Evolutionary conservation across 2,888 invertebrate genomes (phyloP).

Genomic region (Dasypogon diadema): DNA sequence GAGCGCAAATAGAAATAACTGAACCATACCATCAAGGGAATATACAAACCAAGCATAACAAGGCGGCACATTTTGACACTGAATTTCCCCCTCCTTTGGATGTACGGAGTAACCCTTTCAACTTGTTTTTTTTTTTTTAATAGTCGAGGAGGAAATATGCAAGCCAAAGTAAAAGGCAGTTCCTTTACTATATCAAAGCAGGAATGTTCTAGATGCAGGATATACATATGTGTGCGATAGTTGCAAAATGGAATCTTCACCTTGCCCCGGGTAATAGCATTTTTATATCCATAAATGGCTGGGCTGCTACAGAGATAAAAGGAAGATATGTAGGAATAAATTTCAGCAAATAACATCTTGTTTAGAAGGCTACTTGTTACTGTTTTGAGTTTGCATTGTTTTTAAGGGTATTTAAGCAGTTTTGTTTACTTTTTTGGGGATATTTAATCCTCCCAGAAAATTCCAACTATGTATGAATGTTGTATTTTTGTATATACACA

Average conservation of each 20-base stretch:
- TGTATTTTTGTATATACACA: no score
- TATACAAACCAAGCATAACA: background rate
- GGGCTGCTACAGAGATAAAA: slow-evolving; percentile 27
- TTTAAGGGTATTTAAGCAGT: no score
- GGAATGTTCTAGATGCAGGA: slow-evolving; percentile 7
- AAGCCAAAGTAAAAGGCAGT: slow-evolving; percentile 22
- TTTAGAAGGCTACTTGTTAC: slow-evolving; percentile 4
- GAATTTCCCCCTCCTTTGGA: no score
- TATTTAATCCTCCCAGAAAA: slow-evolving; percentile 30
- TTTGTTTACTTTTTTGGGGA: slow-evolving; percentile 5
- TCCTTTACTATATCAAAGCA: slow-evolving; percentile 29
- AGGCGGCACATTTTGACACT: background rate
- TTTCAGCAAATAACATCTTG: slow-evolving; percentile 29
- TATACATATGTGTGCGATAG: slow-evolving; percentile 16
- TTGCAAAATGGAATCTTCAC: slow-evolving; percentile 27
- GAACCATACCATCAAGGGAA: slow-evolving; percentile 6
- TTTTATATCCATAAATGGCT: slow-evolving; percentile 45
- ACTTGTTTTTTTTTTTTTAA: background rate
- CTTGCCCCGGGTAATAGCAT: slow-evolving; percentile 45
- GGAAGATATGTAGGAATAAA: background rate
- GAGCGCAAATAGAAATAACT: slow-evolving; percentile 38
- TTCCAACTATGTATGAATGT: slow-evolving; percentile 31
- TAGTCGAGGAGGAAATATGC: slow-evolving; percentile 39
- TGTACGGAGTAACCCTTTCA: background rate
- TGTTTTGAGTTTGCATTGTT: slow-evolving; percentile 17